Conservation (phyloP, 37 sponge, comb jelly and placozoan species). For the Aphrocallistes beatrix region DNA sequence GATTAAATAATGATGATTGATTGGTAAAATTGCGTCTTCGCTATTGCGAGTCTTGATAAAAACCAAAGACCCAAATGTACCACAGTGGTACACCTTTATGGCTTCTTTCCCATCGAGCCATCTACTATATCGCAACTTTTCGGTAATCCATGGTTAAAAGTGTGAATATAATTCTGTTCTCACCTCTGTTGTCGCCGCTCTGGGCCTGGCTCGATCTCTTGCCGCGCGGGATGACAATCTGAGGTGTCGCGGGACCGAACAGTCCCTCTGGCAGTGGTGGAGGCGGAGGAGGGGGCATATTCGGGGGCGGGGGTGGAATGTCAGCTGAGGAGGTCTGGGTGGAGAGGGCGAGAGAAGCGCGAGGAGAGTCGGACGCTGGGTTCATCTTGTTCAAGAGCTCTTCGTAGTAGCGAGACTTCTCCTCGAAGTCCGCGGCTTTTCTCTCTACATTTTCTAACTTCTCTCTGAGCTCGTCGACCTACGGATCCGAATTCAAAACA, state of each 20-base stretch:
- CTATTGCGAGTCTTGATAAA: no score
- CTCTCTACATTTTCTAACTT: neutral
- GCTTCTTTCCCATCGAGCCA: no score
- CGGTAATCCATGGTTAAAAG: no score
- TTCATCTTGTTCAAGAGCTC: constrained; percentile 7
- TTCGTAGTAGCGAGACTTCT: neutral
- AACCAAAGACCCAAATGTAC: no score
- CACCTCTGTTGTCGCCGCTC: neutral
- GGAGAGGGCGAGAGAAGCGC: neutral
- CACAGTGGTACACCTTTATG: no score
- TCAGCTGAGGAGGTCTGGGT: neutral
- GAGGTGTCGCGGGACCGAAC: neutral
- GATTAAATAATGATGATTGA: no score
- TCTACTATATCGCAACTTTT: no score
- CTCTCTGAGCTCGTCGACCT: neutral
- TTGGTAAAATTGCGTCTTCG: no score
- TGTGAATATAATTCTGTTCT: no score
- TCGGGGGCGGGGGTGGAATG: neutral
- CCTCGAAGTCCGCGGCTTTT: neutral
- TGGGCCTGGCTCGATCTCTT: neutral
- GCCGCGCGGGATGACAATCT: neutral
- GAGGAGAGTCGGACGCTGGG: neutral
- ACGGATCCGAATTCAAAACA: no score
- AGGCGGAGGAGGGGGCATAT: neutral
- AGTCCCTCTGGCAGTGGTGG: neutral